Percentiles rank a stretch among this genome's conserved stretches.
Conservation (phyloP, 1,140 invertebrate species). For the Trichomalopsis sarcophagae region DNA sequence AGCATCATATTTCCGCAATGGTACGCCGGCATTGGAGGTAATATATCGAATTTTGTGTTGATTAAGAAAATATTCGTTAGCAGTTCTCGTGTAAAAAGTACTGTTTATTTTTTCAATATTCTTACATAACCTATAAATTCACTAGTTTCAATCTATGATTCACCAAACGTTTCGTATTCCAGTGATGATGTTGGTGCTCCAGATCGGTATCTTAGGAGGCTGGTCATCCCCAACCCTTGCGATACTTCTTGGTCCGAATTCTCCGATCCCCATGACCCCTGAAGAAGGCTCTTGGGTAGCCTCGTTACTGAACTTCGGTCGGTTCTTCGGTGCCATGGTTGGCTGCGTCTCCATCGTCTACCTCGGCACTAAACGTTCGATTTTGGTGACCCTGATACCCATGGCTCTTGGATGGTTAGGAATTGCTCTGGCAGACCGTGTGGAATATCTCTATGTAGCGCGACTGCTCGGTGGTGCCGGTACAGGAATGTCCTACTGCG, state of each 20-base stretch:
- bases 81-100: no score
- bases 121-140: no score
- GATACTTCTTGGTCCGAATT: slow-evolving; percentile 67
- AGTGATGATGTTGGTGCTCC: slow-evolving; percentile 65
- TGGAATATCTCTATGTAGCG: no score
- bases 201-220: slow-evolving; percentile 63
- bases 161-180: slow-evolving; percentile 43
- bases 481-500: no score
- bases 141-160: no score
- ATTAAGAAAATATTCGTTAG: no score
- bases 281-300: slow-evolving; percentile 81
- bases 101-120: no score
- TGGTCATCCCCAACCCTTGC: slow-evolving; percentile 79
- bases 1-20: slow-evolving; percentile 39
- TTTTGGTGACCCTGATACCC: slow-evolving; percentile 78
- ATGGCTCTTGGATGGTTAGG: slow-evolving; percentile 79
- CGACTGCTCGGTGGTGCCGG: no score
- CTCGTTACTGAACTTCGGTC: slow-evolving; percentile 74
- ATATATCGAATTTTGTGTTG: not conserved
- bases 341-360: slow-evolving; percentile 68
- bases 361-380: slow-evolving; percentile 80
- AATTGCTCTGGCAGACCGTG: no score
- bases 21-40: slow-evolving; percentile 43
- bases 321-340: slow-evolving; percentile 65
- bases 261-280: slow-evolving; percentile 75